Evolutionary conservation across 2,113 vertebrate species (phyloP).

Genomic region (Hyperoodon ampullatus): DNA sequence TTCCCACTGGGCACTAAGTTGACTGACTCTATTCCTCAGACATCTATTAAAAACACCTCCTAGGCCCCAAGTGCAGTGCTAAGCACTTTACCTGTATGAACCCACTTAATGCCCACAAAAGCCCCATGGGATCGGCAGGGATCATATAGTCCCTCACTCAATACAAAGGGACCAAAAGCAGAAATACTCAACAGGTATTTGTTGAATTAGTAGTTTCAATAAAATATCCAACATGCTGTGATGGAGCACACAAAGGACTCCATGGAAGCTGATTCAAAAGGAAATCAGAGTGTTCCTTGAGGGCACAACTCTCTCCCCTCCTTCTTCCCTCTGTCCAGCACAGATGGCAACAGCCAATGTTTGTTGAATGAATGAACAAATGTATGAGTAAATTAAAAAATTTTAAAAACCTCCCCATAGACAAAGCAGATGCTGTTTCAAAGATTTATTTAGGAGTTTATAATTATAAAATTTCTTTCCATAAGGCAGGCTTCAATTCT

Average conservation of each 20-base stretch:
- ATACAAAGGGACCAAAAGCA: not conserved
- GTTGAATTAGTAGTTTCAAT: not conserved
- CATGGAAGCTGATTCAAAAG: not conserved
- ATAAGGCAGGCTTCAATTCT: not conserved
- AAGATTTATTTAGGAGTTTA: not conserved
- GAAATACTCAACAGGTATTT: not conserved
- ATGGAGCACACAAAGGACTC: not conserved
- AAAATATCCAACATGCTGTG: not conserved
- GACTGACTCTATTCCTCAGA: not conserved
- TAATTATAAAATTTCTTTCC: not conserved
- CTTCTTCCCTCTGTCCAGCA: not conserved
- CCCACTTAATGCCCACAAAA: not conserved
- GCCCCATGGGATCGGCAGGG: no score
- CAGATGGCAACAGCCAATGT: not conserved
- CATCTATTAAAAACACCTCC: not conserved
- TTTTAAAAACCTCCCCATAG: not conserved
- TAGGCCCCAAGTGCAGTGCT: not conserved
- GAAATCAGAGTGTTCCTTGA: not conserved
- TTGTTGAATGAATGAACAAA: not conserved
- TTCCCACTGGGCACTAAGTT: not conserved
- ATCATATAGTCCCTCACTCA: not conserved
- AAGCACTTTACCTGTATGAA: not conserved
- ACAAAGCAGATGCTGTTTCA: conserved; percentile 25
- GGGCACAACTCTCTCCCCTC: not conserved
- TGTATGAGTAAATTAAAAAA: not conserved